phyloP scores from a whole-genome alignment of 2,113 vertebrate species.

The Coryphaenoides rupestris region DNA sequence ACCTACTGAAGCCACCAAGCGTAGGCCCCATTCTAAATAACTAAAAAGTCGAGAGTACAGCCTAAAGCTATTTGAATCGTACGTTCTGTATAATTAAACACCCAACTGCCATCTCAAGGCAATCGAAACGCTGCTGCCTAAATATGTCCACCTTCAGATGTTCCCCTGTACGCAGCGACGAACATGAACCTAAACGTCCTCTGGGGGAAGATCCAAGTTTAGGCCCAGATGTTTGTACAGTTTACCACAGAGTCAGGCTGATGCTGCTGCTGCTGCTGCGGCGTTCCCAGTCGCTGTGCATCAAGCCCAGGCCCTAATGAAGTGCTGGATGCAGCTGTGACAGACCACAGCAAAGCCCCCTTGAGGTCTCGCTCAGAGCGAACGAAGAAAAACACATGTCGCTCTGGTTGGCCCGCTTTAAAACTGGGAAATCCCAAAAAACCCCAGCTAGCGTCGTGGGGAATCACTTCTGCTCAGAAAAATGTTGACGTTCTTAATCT shows the following conservation, averaged over 20 bases:
- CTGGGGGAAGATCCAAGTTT: constrained; percentile 28
- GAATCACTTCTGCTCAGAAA: constrained; percentile 9
- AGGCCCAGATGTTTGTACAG: constrained; percentile 22
- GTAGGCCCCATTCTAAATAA: too few relatives aligned
- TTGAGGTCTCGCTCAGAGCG: constrained; percentile 14
- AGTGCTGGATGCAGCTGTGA: constrained; percentile 11
- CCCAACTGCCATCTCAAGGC: constrained; percentile 19
- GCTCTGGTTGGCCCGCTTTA: constrained; percentile 4
- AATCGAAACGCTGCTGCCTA: constrained; percentile 46
- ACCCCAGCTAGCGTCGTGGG: constrained; percentile 31
- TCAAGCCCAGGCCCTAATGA: constrained; percentile 40
- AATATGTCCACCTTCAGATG: constrained; percentile 52
- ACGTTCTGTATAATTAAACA: constrained; percentile 30
- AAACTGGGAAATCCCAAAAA: constrained; percentile 14
- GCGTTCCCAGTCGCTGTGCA: constrained; percentile 24
- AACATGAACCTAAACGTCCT: constrained; percentile 31
- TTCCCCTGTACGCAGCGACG: constrained; percentile 29
- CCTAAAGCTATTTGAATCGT: constrained; percentile 9
- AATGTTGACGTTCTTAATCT: constrained; percentile 1
- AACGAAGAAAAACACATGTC: constrained; percentile 25
- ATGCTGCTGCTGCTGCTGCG: too few relatives aligned
- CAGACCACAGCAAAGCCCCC: constrained; percentile 12
- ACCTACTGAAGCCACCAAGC: too few relatives aligned
- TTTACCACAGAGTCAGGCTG: constrained; percentile 13
- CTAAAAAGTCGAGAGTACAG: background rate